Evolutionary conservation across 1,140 invertebrate species (phyloP).

Genomic region (Dufourea novaeangliae): DNA sequence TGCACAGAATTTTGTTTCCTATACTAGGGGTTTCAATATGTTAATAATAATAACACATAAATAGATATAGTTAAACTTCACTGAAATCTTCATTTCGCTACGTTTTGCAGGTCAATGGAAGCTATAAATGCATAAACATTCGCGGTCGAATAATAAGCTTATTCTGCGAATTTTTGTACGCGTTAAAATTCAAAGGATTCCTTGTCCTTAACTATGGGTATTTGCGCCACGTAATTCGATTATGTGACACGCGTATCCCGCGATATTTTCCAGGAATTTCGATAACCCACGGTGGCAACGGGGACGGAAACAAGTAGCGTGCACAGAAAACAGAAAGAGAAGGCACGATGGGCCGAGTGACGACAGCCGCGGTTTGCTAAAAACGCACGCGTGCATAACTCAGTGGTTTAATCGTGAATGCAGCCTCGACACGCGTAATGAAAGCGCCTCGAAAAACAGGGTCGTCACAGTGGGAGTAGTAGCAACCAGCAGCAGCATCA

Average conservation of each 20-base stretch:
- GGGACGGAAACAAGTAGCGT: conserved; percentile 44
- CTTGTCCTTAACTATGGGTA: background rate
- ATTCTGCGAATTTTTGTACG: background rate
- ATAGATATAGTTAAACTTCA: no score
- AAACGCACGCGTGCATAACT: conserved; percentile 78
- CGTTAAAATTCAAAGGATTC: background rate
- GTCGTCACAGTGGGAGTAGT: conserved; percentile 33
- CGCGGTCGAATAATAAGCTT: no score
- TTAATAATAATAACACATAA: no score
- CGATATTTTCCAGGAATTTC: conserved; percentile 33
- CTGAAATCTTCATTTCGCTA: no score
- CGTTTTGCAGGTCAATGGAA: no score
- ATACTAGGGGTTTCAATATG: no score
- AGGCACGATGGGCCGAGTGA: conserved; percentile 53
- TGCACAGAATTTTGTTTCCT: no score
- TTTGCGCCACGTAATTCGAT: conserved; percentile 13
- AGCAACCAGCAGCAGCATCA: conserved; percentile 17
- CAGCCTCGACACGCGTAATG: conserved; percentile 73
- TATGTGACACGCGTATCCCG: background rate
- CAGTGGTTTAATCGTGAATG: conserved; percentile 77
- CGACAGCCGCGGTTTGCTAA: conserved; percentile 62
- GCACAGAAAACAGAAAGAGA: conserved; percentile 29
- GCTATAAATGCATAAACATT: no score
- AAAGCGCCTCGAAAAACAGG: conserved; percentile 78
- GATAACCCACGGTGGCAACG: conserved; percentile 23